These are phyloP conservation scores for Drosophila dives DNA, from an alignment of 2,888 invertebrate genomes.

Conservation along the genomic window DNA sequence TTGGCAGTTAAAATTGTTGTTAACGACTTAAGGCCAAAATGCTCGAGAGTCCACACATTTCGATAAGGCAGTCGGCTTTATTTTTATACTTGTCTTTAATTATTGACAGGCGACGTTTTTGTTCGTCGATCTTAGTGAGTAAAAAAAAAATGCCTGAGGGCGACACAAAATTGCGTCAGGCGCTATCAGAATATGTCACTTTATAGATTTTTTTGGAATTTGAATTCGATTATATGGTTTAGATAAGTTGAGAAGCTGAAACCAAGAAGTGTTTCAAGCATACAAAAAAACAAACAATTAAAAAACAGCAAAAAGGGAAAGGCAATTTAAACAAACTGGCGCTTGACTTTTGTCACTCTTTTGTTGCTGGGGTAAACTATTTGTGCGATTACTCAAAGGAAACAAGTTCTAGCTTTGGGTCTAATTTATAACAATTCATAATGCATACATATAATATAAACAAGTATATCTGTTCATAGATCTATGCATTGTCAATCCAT, in stretches of 20 bases:
- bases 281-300: slow-evolving; percentile 22
- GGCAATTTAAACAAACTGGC: slow-evolving; percentile 61
- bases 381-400: slow-evolving; percentile 37
- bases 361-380: slow-evolving; percentile 46
- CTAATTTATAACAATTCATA: slow-evolving; percentile 48
- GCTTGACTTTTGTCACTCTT: slow-evolving; percentile 55
- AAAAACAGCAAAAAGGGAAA: slow-evolving; percentile 58
- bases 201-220: slow-evolving; percentile 39
- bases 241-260: slow-evolving; percentile 51
- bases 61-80: slow-evolving; percentile 66
- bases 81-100: slow-evolving; percentile 54
- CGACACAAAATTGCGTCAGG: slow-evolving; percentile 49
- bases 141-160: slow-evolving; percentile 39
- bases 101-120: slow-evolving; percentile 66
- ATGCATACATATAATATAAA: slow-evolving; percentile 27
- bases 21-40: slow-evolving; percentile 71
- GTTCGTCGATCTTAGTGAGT: slow-evolving; percentile 12
- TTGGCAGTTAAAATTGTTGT: slow-evolving; percentile 69
- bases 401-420: slow-evolving; percentile 64
- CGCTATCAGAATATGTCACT: slow-evolving; percentile 73
- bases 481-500: slow-evolving; percentile 19
- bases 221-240: slow-evolving; percentile 55
- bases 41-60: slow-evolving; percentile 60
- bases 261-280: slow-evolving; percentile 55
- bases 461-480: slow-evolving; percentile 2